A percentile compares a stretch with the other conserved stretches of the same genome.
phyloP scores from a whole-genome alignment of 1,140 invertebrate species.

The Cherax quadricarinatus region DNA sequence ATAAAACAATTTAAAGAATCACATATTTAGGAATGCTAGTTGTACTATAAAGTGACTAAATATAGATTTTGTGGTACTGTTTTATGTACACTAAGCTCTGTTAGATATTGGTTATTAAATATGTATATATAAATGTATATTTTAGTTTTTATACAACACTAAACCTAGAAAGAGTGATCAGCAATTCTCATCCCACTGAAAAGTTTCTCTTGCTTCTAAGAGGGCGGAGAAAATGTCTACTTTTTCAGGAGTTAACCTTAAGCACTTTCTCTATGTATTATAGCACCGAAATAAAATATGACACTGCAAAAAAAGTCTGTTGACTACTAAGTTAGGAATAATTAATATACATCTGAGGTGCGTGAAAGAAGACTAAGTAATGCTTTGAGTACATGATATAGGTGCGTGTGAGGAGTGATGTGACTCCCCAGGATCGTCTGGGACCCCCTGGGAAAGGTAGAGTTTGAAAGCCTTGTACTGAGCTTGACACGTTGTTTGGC shows the following conservation, averaged over 20 bases:
- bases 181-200: neutral
- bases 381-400: neutral
- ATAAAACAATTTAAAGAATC: no score
- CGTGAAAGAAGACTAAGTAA: neutral
- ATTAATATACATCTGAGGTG: neutral
- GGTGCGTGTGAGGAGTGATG: neutral
- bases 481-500: slow-evolving; percentile 19
- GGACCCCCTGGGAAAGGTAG: neutral
- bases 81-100: no score
- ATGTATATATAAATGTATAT: no score
- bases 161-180: neutral
- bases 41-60: no score
- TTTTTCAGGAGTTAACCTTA: neutral
- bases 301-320: neutral
- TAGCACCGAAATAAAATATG: neutral
- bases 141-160: no score
- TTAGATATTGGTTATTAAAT: no score
- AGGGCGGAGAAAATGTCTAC: slow-evolving; percentile 10
- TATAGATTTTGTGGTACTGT: no score
- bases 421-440: neutral
- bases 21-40: no score
- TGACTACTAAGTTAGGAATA: neutral
- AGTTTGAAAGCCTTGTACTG: neutral
- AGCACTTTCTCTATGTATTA: neutral
- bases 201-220: neutral